Conservation (phyloP, 2,888 invertebrate genomes). For the Ichneumon xanthorius region DNA sequence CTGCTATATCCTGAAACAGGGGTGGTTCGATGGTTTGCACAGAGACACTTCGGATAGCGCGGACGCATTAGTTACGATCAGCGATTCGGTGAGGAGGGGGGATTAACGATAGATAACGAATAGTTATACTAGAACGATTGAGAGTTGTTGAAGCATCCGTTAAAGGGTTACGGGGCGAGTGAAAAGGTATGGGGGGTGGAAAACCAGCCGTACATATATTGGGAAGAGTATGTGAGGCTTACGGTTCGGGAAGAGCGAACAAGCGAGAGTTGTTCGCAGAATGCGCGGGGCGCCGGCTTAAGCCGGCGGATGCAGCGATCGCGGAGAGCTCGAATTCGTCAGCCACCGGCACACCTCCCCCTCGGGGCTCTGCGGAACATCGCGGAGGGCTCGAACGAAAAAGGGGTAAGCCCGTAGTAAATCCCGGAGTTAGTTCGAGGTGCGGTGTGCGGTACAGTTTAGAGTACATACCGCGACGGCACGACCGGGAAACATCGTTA, state of each 20-base stretch:
- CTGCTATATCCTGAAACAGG: conserved; percentile 41
- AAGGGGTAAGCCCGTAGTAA: conserved; percentile 33
- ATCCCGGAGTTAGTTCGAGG: conserved; percentile 48
- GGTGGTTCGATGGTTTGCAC: conserved; percentile 50
- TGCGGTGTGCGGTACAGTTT: conserved; percentile 28
- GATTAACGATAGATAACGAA: conserved; percentile 82
- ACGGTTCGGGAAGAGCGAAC: conserved; percentile 29
- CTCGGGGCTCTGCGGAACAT: conserved; percentile 23
- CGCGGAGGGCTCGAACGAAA: conserved; percentile 31
- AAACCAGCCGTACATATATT: conserved; percentile 22
- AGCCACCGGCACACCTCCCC: conserved; percentile 18
- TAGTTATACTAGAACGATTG: conserved; percentile 80
- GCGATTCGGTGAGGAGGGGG: conserved; percentile 68
- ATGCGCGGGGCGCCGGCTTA: conserved; percentile 38
- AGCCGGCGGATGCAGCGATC: conserved; percentile 53
- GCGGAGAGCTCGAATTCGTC: conserved; percentile 53
- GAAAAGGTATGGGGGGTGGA: conserved; percentile 7
- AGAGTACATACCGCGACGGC: background rate
- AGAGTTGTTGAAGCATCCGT: conserved; percentile 80
- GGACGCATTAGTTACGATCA: conserved; percentile 74
- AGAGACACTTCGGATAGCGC: conserved; percentile 53
- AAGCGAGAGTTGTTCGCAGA: conserved; percentile 47
- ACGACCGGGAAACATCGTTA: conserved; percentile 28
- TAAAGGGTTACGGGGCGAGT: conserved; percentile 68
- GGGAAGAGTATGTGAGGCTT: background rate